A percentile compares a stretch with the other conserved stretches of the same genome.
These are phyloP conservation scores for Trachelus troglodyta DNA, from an alignment of 2,888 invertebrate genomes.

Conservation along the genomic window DNA sequence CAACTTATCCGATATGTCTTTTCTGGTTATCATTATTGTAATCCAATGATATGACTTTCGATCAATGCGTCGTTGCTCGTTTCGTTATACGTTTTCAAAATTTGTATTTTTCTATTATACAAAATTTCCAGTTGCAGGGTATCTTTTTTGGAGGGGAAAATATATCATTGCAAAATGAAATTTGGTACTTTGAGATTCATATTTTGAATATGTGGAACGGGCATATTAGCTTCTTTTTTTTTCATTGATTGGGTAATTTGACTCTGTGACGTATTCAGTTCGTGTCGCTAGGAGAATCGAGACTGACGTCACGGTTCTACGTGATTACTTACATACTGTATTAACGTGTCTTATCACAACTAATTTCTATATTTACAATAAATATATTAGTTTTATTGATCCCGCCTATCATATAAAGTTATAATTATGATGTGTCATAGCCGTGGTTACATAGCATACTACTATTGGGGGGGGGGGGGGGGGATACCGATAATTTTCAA, in stretches of 20 bases:
- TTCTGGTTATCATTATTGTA: not conserved
- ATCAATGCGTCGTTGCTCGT: not conserved
- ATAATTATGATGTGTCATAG: constrained; percentile 61
- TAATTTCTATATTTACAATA: constrained; percentile 22
- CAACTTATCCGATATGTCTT: not conserved
- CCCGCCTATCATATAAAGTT: constrained; percentile 61
- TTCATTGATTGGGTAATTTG: not conserved
- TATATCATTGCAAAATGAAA: not conserved
- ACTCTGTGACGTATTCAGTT: not conserved
- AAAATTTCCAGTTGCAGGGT: not conserved
- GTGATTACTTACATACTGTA: not conserved
- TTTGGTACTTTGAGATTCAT: not conserved
- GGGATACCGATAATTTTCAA: not conserved
- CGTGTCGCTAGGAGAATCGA: not conserved
- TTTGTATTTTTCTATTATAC: not conserved
- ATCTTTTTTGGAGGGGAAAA: not conserved
- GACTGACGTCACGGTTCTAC: not conserved
- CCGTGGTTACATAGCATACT: constrained; percentile 42
- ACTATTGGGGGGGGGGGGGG: not conserved
- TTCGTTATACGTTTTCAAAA: not conserved
- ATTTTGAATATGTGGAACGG: too few species aligned
- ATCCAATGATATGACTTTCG: not conserved
- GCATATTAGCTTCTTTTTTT: not conserved
- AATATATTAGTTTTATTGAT: constrained; percentile 54
- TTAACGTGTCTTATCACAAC: constrained; percentile 2